These are phyloP conservation scores for Alfaro cultratus DNA, from an alignment of 2,797 vertebrate genomes.

Conservation along the genomic window DNA sequence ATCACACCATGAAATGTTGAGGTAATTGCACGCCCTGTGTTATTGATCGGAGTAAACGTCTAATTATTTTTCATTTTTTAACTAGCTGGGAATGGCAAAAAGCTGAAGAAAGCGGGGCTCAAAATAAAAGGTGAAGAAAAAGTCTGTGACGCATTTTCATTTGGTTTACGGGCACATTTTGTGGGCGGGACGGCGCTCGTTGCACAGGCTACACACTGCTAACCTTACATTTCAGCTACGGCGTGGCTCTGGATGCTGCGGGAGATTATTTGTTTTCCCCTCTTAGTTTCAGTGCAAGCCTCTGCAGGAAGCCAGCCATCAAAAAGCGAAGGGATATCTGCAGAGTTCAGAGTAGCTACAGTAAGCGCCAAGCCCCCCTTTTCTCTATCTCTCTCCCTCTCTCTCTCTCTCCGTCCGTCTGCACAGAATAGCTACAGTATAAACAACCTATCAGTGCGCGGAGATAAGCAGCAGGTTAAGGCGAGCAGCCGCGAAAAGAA, in stretches of 20 bases:
- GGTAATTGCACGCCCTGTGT: background rate
- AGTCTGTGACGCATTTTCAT: conserved; percentile 75
- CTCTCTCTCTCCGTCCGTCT: conserved; percentile 6
- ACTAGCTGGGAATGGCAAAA: background rate
- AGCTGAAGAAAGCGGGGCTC: background rate
- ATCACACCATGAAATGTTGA: background rate
- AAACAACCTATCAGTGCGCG: conserved; percentile 47
- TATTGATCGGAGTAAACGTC: too few species aligned
- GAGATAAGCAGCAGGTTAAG: background rate
- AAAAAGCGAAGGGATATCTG: conserved; percentile 41
- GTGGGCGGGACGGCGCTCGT: conserved; percentile 69
- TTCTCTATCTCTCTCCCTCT: background rate
- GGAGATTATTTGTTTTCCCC: background rate
- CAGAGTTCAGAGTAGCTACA: conserved; percentile 44
- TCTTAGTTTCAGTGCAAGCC: background rate
- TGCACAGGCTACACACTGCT: conserved; percentile 40
- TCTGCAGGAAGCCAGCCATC: conserved; percentile 26
- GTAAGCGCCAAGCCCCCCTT: conserved; percentile 35
- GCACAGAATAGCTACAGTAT: conserved; percentile 36
- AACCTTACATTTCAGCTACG: conserved; percentile 16
- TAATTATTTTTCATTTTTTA: background rate
- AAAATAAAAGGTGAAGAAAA: conserved; percentile 37
- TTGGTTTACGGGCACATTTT: conserved; percentile 59
- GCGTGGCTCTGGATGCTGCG: conserved; percentile 9
- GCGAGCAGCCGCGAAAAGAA: conserved; percentile 15